These are phyloP conservation scores for Pelodytes ibericus DNA, from an alignment of 2,797 vertebrate species.

Conservation along the genomic window DNA sequence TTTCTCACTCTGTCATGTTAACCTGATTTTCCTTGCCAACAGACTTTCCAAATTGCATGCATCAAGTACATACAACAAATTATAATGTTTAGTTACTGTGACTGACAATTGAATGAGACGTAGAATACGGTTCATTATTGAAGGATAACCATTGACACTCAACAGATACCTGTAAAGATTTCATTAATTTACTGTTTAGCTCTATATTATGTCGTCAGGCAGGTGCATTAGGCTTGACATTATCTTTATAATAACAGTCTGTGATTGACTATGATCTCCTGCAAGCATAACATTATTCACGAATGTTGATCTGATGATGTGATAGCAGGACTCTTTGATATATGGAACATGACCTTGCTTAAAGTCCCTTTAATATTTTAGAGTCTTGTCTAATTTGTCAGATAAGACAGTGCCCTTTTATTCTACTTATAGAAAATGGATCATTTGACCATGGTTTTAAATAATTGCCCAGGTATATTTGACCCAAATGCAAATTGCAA, in stretches of 20 bases:
- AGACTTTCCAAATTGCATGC: slow-evolving; percentile 83
- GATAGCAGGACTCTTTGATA: slow-evolving; percentile 22
- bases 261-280: slow-evolving; percentile 19
- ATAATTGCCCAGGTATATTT: too few relatives aligned
- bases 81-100: slow-evolving; percentile 78
- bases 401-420: not conserved
- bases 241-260: slow-evolving; percentile 36
- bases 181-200: slow-evolving; percentile 71
- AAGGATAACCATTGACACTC: slow-evolving; percentile 78
- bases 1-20: slow-evolving; percentile 86
- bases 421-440: too few relatives aligned
- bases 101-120: slow-evolving; percentile 79
- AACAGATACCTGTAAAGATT: slow-evolving; percentile 87
- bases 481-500: too few relatives aligned
- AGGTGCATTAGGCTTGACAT: slow-evolving; percentile 74
- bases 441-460: too few relatives aligned
- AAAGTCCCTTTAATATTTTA: not conserved
- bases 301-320: slow-evolving; percentile 10
- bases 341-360: not conserved
- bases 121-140: slow-evolving; percentile 74
- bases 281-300: slow-evolving; percentile 12
- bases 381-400: too few relatives aligned
- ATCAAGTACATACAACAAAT: slow-evolving; percentile 79
- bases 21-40: slow-evolving; percentile 82
- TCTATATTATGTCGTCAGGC: slow-evolving; percentile 72